Evolutionary conservation across 2,888 invertebrate genomes (phyloP).

Genomic region (Lepeophtheirus nordmannii): DNA sequence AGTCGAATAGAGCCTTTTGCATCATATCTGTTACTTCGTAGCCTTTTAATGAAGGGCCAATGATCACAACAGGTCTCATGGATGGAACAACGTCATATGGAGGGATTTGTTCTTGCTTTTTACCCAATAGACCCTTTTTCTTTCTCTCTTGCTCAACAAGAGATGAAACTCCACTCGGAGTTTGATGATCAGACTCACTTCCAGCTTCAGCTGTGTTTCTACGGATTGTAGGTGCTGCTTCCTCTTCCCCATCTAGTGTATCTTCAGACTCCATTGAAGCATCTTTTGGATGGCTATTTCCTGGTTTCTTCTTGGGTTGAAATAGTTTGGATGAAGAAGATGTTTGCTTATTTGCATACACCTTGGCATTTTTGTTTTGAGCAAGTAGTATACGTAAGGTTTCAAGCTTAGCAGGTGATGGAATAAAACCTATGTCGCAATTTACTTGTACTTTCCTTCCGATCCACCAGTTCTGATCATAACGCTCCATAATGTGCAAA

Average conservation of each 20-base stretch:
- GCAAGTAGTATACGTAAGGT: slow-evolving; percentile 42
- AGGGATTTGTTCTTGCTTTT: slow-evolving; percentile 56
- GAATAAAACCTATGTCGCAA: slow-evolving; percentile 97
- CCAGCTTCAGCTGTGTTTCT: neutral
- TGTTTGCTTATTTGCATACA: slow-evolving; percentile 12
- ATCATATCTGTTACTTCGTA: slow-evolving; percentile 99
- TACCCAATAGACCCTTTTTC: slow-evolving; percentile 23
- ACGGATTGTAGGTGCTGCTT: neutral
- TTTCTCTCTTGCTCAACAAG: slow-evolving; percentile 23
- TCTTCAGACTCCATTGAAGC: neutral
- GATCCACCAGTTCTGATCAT: slow-evolving; percentile 99
- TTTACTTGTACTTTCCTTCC: slow-evolving; percentile 88
- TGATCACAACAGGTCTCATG: slow-evolving; percentile 96
- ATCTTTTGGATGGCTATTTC: neutral
- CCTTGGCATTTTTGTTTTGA: slow-evolving; percentile 22
- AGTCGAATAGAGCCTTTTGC: slow-evolving; percentile 99
- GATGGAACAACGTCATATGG: slow-evolving; percentile 99
- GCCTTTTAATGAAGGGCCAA: slow-evolving; percentile 96
- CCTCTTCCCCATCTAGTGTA: neutral
- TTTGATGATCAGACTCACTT: neutral
- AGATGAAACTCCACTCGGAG: neutral
- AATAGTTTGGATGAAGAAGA: neutral
- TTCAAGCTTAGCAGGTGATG: slow-evolving; percentile 96
- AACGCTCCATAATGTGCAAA: slow-evolving; percentile 65
- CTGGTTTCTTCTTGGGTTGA: neutral